Evolutionary conservation across 2,797 vertebrate genomes (phyloP).

Genomic region (Numenius phaeopus): DNA sequence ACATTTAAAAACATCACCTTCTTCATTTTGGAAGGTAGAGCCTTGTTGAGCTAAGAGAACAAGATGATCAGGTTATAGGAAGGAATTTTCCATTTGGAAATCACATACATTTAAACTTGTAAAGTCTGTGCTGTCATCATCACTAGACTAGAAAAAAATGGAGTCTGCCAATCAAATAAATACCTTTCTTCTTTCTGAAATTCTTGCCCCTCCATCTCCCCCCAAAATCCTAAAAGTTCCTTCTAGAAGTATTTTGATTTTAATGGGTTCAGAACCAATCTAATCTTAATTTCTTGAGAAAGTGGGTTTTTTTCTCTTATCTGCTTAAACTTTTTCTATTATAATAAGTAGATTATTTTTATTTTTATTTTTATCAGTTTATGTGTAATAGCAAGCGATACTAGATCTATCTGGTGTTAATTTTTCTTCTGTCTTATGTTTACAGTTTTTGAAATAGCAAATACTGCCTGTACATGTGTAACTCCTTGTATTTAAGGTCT

Average conservation of each 20-base stretch:
- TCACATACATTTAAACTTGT: background rate
- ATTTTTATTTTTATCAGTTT: background rate
- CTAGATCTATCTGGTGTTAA: rapidly evolving
- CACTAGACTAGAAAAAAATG: background rate
- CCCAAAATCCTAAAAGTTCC: background rate
- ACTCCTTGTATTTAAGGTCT: background rate
- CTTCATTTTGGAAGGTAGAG: background rate
- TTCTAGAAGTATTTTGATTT: background rate
- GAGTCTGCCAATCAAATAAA: background rate
- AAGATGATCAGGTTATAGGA: background rate
- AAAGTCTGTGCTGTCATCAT: background rate
- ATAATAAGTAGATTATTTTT: background rate
- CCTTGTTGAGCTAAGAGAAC: background rate
- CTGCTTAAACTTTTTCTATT: background rate
- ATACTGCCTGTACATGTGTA: background rate
- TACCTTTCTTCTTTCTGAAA: background rate
- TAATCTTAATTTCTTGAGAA: background rate
- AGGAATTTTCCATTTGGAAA: background rate
- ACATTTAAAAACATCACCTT: background rate
- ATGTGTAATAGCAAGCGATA: background rate
- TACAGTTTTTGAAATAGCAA: background rate
- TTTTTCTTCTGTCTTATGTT: background rate
- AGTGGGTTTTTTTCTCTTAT: background rate
- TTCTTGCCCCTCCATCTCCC: rapidly evolving
- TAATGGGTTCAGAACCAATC: background rate